Base-by-base conservation (phyloP, 2,113 vertebrate genomes). In the Mus pahari region DNA sequence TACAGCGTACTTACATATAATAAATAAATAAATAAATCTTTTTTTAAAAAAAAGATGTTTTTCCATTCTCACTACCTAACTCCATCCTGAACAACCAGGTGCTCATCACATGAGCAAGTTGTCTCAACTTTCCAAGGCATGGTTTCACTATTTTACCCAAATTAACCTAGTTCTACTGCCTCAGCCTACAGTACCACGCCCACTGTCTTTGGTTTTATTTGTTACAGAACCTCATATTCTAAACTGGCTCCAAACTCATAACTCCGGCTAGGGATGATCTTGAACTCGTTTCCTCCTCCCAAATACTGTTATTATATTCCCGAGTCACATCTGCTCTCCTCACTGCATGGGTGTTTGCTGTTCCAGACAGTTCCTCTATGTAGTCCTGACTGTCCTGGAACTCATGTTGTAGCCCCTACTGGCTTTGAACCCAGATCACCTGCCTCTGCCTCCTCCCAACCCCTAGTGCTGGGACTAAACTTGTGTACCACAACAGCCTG, bases 401-500 rank as follows among this genome's bases (percentile, higher is more conserved):
- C 42, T 77, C 11, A 22, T 26, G 9, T 22, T 48, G 26, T 77
- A 48, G 42, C 26, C 74, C 12, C 28, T 26, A 26, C 74, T 28
- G 12, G 74, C 12, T 42, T 45, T 12, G 74, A 77, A 77, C 26
- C 48, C 74, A 48, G 42, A 77, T 28, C 24, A 5, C 26, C 74
- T 45, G 4, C 75, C 45, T 77, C 74, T 78, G 75, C 45, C 74
- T 50, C 73, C 31, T 68, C 64, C 31, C 28, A 68, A 5, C 4
- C 64, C 39, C 22, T 9, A 75, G 22, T 75, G 39, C 39, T 74
- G 17, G 71, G 20, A 74, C 20, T 75, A 75, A 42, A 42, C 7
- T 9, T 24, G 8, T 42, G 17, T 12, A 3, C n/a, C 71, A 10
- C n/a, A 22, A 22, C 3, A 0, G 20, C 33, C 33, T 36, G 13